These are phyloP conservation scores for Myioborus miniatus DNA, from an alignment of 2,797 vertebrate genomes.

Conservation along the genomic window DNA sequence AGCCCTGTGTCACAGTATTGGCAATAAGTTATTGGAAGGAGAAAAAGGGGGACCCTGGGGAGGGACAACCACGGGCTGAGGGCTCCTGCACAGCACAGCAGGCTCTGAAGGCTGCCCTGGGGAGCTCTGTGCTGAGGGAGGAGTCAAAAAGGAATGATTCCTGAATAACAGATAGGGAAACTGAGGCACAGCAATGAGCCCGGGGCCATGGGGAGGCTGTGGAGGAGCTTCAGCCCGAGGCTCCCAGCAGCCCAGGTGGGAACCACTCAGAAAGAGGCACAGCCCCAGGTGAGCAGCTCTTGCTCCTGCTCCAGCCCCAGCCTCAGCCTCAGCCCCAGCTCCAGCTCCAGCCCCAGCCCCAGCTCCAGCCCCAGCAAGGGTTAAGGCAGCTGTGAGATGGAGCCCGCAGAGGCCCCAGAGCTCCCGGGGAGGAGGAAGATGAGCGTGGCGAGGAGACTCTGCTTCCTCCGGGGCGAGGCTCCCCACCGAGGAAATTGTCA, in stretches of 20 bases:
- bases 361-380: not conserved
- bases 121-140: not conserved
- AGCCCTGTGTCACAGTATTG: rapidly evolving
- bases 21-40: not conserved
- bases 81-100: not conserved
- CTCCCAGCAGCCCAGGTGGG: rapidly evolving
- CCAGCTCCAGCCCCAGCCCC: not conserved
- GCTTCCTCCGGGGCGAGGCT: not conserved
- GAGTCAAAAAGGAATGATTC: rapidly evolving
- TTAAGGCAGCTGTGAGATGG: slow-evolving; percentile 14
- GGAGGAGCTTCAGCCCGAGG: not conserved
- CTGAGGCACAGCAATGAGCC: not conserved
- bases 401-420: not conserved
- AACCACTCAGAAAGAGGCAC: rapidly evolving
- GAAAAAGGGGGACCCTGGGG: not conserved
- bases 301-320: not conserved
- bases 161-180: not conserved
- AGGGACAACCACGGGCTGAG: rapidly evolving
- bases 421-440: slow-evolving; percentile 30
- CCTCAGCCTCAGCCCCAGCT: not conserved
- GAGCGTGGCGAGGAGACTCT: not conserved
- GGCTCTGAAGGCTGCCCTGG: not conserved
- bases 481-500: slow-evolving; percentile 23
- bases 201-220: rapidly evolving
- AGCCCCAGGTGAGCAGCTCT: not conserved